Base-by-base conservation (phyloP, 2,113 vertebrate species). In the Genyomyrus donnyi region DNA sequence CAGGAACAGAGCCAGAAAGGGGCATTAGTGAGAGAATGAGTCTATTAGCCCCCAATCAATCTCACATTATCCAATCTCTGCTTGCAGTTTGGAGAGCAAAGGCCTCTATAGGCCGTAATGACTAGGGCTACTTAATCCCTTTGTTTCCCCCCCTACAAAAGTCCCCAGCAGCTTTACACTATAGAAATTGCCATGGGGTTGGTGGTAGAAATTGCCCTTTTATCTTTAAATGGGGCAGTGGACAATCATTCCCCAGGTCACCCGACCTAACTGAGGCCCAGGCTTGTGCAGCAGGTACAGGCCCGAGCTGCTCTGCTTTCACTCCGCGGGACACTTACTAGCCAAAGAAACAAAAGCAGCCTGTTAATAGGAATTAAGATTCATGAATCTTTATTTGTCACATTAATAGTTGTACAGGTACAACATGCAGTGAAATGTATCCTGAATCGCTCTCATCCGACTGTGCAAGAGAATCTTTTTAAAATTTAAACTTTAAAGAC, bases 11-110 rank as follows among this genome's bases (percentile, higher is more conserved):
- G 93, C 87, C 93, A 92, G 94, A 93, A 91, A 94, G 94, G 93
- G 92, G 94, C 85, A 74, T 96, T 95, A 95, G 95, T 94, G 95
- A 93, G 92, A 95, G 95, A 97, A 96, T 95, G 95, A 96, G 94
- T 96, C 95, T 95, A 96, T 97, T 96, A 97, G 96, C 93, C 94
- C 87, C 95, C 95, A 96, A 97, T 98, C 96, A 96, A 96, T 96
- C 95, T 95, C 95, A 94, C 94, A 96, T 97, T 97, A 96, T 94
- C 92, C 94, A 88, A 90, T 94, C 94, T 95, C 90, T 92, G 77
- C 91, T 93, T 91, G 74, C 93, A 94, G 94, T 95, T 95, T 93
- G 95, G 93, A 91, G 90, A 88, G 93, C 91, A 92, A 92, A 93
- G 93, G 92, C 89, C 94, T 94, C 90, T 91, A 66, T 85, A 89